These are phyloP conservation scores for Chrysotoxum bicinctum DNA, from an alignment of 2,888 invertebrate species.

Conservation along the genomic window DNA sequence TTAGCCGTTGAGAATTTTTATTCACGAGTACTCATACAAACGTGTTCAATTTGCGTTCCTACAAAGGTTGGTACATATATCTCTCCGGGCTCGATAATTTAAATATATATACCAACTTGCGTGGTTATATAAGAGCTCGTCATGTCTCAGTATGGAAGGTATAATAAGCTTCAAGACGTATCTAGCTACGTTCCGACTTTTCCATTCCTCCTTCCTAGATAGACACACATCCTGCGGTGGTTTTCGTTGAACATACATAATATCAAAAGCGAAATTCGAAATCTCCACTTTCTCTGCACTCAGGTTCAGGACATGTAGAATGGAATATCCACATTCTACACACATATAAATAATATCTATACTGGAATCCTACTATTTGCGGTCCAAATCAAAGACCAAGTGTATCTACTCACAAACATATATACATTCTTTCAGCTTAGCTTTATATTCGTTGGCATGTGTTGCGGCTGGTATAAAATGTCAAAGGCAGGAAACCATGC, in stretches of 20 bases:
- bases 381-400: conserved; percentile 50
- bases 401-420: not conserved
- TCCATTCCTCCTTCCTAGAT: not conserved
- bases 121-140: not conserved
- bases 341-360: not conserved
- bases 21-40: conserved; percentile 11
- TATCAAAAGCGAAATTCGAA: conserved; percentile 19
- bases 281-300: not conserved
- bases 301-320: not conserved
- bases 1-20: not conserved
- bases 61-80: not conserved
- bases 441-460: not conserved
- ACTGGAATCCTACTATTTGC: conserved; percentile 39
- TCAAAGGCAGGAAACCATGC: conserved; percentile 47
- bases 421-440: not conserved
- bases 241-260: conserved; percentile 17
- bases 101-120: not conserved
- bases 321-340: not conserved
- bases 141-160: conserved; percentile 3
- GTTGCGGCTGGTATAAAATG: conserved; percentile 22
- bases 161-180: not conserved
- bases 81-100: not conserved
- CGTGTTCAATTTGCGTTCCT: conserved; percentile 15
- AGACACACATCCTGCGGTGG: conserved; percentile 34
- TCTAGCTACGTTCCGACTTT: not conserved